phyloP scores from a whole-genome alignment of 2,113 vertebrate genomes.

The Saiga tatarica region DNA sequence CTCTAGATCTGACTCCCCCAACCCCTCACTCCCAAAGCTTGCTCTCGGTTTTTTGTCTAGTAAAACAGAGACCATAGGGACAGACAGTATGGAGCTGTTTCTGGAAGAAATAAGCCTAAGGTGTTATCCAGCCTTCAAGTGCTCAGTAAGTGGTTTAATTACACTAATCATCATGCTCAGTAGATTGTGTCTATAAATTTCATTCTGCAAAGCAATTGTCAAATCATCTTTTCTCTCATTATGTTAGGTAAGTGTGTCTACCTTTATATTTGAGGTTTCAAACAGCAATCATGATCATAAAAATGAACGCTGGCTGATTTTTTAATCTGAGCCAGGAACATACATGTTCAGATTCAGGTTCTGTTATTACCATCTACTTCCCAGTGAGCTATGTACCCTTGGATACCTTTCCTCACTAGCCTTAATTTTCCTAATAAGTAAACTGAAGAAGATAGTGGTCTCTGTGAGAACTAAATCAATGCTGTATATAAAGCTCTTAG shows the following conservation, averaged over 20 bases:
- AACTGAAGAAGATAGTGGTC: not conserved
- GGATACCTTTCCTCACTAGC: not conserved
- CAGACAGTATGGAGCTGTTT: not conserved
- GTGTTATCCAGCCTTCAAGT: not conserved
- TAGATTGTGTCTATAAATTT: slow-evolving; percentile 40
- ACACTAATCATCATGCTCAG: not conserved
- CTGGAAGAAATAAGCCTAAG: not conserved
- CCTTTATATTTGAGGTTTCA: not conserved
- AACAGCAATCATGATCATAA: not conserved
- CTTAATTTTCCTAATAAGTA: not conserved
- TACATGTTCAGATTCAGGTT: not conserved
- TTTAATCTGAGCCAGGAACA: not conserved
- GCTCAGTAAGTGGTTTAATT: slow-evolving; percentile 29
- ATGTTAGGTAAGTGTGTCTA: not conserved
- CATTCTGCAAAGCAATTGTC: not conserved
- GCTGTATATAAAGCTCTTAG: not conserved
- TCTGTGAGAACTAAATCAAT: not conserved
- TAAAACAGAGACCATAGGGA: not conserved
- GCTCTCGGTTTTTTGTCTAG: not conserved
- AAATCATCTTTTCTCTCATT: not conserved
- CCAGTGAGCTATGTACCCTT: not conserved
- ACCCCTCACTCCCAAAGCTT: not conserved
- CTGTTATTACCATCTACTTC: not conserved
- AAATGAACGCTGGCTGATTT: not conserved
- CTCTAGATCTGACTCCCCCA: not conserved